phyloP scores from a whole-genome alignment of 2,888 invertebrate species.

The Imbricaverruca yamaguchii region DNA sequence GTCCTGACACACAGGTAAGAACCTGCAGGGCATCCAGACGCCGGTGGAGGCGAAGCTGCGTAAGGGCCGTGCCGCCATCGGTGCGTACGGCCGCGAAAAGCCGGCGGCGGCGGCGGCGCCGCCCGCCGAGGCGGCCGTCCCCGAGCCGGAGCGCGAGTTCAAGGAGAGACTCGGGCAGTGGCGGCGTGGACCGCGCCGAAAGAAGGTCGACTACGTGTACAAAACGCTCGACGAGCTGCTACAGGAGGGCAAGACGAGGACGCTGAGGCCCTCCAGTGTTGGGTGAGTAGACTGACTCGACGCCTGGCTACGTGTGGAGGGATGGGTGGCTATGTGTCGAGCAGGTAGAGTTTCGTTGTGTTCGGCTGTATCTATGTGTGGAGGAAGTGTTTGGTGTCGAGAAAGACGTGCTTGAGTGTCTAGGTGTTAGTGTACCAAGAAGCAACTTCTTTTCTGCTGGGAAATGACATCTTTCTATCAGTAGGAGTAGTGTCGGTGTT shows the following conservation, averaged over 20 bases:
- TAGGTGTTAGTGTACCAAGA: no score
- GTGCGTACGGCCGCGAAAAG: slow-evolving; percentile 35
- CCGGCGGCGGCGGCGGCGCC: neutral
- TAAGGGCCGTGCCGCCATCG: slow-evolving; percentile 89
- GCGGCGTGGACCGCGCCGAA: slow-evolving; percentile 48
- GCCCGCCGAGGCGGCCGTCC: slow-evolving; percentile 35
- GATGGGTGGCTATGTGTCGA: neutral
- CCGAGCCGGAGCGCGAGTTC: slow-evolving; percentile 52
- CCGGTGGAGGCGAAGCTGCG: slow-evolving; percentile 90
- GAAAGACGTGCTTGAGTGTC: no score
- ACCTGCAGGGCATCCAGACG: slow-evolving; percentile 87
- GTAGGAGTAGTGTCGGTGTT: no score
- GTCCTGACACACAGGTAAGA: slow-evolving; percentile 52
- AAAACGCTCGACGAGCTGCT: slow-evolving; percentile 79
- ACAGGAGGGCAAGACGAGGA: slow-evolving; percentile 59
- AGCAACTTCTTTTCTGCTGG: no score
- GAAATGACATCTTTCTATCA: no score
- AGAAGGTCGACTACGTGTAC: slow-evolving; percentile 68
- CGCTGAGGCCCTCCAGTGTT: slow-evolving; percentile 26
- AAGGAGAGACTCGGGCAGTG: slow-evolving; percentile 62
- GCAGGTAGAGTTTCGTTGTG: no score
- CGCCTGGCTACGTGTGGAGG: neutral
- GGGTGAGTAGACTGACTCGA: neutral
- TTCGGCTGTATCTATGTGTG: no score
- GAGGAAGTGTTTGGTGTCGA: no score